A percentile compares a stretch with the other conserved stretches of the same genome.
These are phyloP conservation scores for Rhinoderma darwinii DNA, from an alignment of 2,113 vertebrate species.

Conservation along the genomic window DNA sequence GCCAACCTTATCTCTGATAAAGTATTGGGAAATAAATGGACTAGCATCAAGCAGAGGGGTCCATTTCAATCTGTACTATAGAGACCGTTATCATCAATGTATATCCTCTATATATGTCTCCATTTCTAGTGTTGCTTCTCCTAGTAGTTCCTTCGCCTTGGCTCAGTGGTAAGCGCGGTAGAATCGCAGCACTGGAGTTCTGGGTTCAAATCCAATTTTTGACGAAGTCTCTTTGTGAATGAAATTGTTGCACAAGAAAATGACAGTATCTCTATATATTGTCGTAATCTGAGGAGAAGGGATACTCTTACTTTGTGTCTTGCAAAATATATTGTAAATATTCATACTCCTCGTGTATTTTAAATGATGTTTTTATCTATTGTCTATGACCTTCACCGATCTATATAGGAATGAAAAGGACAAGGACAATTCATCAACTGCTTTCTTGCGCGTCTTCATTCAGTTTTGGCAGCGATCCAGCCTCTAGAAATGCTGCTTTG, in stretches of 20 bases:
- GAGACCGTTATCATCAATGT: neutral
- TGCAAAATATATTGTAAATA: neutral
- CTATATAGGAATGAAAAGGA: neutral
- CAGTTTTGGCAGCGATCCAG: conserved; percentile 4
- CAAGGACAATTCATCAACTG: neutral
- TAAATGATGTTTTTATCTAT: conserved; percentile 5
- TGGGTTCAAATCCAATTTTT: no score
- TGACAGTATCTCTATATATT: neutral
- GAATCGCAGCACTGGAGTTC: no score
- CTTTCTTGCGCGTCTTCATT: neutral
- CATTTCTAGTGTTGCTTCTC: neutral
- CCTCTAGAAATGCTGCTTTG: neutral
- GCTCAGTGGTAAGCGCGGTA: no score
- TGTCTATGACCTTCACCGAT: neutral
- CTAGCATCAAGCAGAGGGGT: neutral
- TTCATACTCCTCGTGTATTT: neutral
- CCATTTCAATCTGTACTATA: neutral
- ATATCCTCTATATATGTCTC: neutral
- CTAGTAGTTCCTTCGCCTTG: neutral
- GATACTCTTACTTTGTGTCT: neutral
- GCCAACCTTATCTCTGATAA: neutral
- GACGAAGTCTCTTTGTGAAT: no score
- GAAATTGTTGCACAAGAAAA: neutral
- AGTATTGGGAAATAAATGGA: no score
- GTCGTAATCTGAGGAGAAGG: neutral